Evolutionary conservation across 2,113 vertebrate genomes (phyloP).

Genomic region (Elanoides forficatus): DNA sequence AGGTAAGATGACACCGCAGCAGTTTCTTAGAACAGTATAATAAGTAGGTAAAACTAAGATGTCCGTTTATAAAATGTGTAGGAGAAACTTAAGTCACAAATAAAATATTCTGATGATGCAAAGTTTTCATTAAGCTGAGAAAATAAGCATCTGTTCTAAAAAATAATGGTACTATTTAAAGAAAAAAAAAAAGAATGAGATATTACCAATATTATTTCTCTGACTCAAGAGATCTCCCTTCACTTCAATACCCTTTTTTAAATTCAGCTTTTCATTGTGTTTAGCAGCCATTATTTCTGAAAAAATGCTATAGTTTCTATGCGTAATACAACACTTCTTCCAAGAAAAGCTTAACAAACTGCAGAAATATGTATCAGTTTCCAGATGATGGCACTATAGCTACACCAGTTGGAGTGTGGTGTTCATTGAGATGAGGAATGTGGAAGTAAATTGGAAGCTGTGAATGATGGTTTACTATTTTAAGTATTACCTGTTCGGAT

Average conservation of each 20-base stretch:
- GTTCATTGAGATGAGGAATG: background rate
- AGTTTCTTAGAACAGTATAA: background rate
- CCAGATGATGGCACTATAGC: slow-evolving; percentile 54
- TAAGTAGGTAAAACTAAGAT: background rate
- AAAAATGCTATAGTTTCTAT: background rate
- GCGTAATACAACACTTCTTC: background rate
- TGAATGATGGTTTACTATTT: background rate
- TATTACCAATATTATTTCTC: background rate
- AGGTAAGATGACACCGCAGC: background rate
- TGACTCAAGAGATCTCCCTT: background rate
- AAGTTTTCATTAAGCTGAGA: background rate
- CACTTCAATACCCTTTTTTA: background rate
- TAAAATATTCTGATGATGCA: background rate
- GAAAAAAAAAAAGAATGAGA: background rate
- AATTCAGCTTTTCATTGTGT: background rate
- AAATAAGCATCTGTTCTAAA: background rate
- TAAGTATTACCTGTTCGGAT: slow-evolving; percentile 56
- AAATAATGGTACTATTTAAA: background rate
- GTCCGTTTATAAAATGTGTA: background rate
- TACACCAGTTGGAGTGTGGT: background rate
- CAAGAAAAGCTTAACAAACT: background rate
- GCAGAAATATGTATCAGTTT: background rate
- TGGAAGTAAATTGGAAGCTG: background rate
- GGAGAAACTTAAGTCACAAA: background rate
- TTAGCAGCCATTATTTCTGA: background rate